Conservation (phyloP, 2,888 invertebrate genomes). For the Spisula solida region DNA sequence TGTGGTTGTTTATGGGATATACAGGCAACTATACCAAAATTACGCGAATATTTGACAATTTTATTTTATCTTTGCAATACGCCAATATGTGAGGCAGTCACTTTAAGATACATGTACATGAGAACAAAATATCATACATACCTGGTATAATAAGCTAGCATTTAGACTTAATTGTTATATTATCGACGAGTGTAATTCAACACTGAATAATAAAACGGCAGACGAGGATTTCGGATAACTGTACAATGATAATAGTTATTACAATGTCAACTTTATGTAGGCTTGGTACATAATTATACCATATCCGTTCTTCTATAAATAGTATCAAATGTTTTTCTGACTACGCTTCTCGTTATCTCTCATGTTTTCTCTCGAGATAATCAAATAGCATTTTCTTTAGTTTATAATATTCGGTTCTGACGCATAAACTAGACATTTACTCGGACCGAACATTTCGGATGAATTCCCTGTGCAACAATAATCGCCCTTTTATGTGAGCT, state of each 20-base stretch:
- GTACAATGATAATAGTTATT: neutral
- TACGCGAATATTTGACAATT: too few relatives aligned
- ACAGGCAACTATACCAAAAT: too few relatives aligned
- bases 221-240: neutral
- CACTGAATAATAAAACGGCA: neutral
- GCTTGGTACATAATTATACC: neutral
- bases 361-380: neutral
- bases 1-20: too few relatives aligned
- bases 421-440: neutral
- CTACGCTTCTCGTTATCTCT: neutral
- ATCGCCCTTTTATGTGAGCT: slow-evolving; percentile 14
- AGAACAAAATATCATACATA: too few relatives aligned
- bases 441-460: slow-evolving; percentile 11
- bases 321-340: slow-evolving; percentile 1
- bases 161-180: too few relatives aligned
- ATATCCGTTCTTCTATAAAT: neutral
- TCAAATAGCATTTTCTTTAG: neutral
- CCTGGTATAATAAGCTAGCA: too few relatives aligned
- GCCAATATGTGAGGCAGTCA: too few relatives aligned
- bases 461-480: slow-evolving; percentile 7
- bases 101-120: too few relatives aligned
- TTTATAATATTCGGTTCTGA: slow-evolving; percentile 7
- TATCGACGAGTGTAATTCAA: neutral
- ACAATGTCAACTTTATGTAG: neutral
- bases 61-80: too few relatives aligned